Evolutionary conservation across 2,113 vertebrate genomes (phyloP).

Genomic region (Miniopterus natalensis): DNA sequence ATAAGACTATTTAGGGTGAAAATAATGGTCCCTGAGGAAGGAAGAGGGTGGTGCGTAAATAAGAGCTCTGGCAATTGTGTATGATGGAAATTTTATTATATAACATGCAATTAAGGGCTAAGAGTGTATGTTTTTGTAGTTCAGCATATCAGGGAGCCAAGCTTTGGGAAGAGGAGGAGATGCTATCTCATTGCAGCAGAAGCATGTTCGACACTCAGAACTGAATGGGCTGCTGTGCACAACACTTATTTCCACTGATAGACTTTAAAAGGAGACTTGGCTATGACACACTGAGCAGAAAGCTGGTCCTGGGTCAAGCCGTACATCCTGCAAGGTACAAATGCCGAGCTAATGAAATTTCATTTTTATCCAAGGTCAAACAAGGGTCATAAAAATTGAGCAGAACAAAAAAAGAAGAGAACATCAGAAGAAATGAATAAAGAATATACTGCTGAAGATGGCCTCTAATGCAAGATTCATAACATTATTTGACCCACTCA

Average conservation of each 20-base stretch:
- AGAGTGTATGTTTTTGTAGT: background rate
- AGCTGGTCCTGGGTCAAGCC: background rate
- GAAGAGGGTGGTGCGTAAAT: background rate
- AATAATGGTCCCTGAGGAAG: background rate
- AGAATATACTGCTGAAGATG: background rate
- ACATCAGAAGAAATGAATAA: background rate
- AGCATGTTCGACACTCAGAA: background rate
- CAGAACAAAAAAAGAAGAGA: background rate
- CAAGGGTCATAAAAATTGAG: background rate
- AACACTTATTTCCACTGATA: background rate
- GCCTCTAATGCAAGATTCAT: background rate
- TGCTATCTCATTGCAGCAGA: background rate
- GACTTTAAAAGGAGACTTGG: background rate
- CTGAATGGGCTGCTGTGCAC: background rate
- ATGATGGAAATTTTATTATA: background rate
- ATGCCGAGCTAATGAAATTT: slow-evolving; percentile 21
- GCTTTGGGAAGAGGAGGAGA: background rate
- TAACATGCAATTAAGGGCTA: background rate
- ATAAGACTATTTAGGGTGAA: background rate
- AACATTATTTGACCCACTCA: background rate
- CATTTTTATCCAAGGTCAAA: background rate
- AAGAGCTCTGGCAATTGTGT: background rate
- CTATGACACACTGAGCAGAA: background rate
- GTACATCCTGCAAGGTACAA: background rate
- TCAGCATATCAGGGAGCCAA: background rate